Base-by-base conservation (phyloP, 2,888 invertebrate genomes). In the Athalia circularis region DNA sequence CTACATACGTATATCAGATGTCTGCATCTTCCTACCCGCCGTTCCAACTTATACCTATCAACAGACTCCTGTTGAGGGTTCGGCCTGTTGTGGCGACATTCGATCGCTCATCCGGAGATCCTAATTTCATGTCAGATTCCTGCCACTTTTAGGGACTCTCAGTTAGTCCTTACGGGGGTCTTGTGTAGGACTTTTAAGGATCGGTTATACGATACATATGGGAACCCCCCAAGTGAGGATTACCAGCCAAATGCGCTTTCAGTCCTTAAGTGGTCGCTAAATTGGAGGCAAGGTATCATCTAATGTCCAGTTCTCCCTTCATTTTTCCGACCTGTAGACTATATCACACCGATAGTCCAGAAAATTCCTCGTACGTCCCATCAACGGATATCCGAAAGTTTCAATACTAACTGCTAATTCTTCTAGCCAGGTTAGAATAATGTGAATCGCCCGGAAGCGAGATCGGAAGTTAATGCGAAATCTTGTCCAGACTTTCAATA, bases 81-180 rank as follows among this genome's bases (percentile, higher is more conserved):
- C 57, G 57, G 59, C 59, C 29, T 57, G 61, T 45, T 8, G 13
- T 15, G 61, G 15, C 61, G 72, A 72, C 72, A 72, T 47, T 72
- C 72, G 72, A 72, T 72, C 72, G 72, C 61, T 72, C 72, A 72
- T 72, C 72, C 72, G 72, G 72, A 72, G 72, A 72, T 72, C 72
- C 72, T 61, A 72, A 72, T 72, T 72, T 72, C 72, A 72, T 47
- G 72, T 72, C 72, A 72, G 72, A 61, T 72, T 59, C 61, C 13
- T 50, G 72, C 48, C 72, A 61, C 72, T 72, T 72, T 61, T 72
- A 72, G 61, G 72, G 72, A 72, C 72, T 72, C 72, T 45, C 48
- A 29, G 29, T 2, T 29, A 57, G 15, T 59, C 72, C 72, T 52
- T 68, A 47, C 45, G 72, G 72, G 61, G 61, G 54, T 52, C 57